Evolutionary conservation across 2,797 vertebrate genomes (phyloP).

Genomic region (Phaenicophaeus curvirostris): DNA sequence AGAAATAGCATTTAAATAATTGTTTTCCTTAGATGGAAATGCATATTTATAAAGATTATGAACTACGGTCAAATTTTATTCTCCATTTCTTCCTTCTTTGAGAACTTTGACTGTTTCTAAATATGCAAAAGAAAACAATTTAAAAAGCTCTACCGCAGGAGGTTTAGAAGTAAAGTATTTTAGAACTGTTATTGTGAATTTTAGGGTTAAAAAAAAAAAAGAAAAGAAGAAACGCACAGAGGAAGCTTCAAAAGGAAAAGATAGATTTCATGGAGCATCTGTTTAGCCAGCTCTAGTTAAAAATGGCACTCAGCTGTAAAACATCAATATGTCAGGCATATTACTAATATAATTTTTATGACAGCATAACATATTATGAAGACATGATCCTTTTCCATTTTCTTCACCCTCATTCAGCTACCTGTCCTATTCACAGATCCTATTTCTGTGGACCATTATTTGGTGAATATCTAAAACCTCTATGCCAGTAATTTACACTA

Average conservation of each 20-base stretch:
- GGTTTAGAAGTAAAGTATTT: neutral
- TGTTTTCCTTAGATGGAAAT: neutral
- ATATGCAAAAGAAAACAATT: neutral
- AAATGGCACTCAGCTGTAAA: slow-evolving; percentile 61
- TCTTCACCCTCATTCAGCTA: neutral
- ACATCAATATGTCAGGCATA: slow-evolving; percentile 62
- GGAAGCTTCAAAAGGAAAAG: slow-evolving; percentile 47
- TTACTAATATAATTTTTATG: slow-evolving; percentile 63
- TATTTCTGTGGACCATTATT: neutral
- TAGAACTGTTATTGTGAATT: neutral
- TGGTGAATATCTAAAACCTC: neutral
- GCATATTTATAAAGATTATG: neutral
- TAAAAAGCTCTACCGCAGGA: neutral
- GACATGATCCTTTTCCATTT: neutral
- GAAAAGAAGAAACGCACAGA: neutral
- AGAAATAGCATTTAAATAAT: neutral
- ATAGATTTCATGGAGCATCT: slow-evolving; percentile 51
- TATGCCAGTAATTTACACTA: neutral
- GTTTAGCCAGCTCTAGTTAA: slow-evolving; percentile 47
- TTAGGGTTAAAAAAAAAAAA: neutral
- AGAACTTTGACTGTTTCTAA: neutral
- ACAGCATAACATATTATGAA: slow-evolving; percentile 40
- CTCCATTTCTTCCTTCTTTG: neutral
- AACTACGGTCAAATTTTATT: neutral
- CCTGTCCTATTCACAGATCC: neutral